phyloP scores from a whole-genome alignment of 2,888 invertebrate genomes.

The Rhyacophila evoluta region DNA sequence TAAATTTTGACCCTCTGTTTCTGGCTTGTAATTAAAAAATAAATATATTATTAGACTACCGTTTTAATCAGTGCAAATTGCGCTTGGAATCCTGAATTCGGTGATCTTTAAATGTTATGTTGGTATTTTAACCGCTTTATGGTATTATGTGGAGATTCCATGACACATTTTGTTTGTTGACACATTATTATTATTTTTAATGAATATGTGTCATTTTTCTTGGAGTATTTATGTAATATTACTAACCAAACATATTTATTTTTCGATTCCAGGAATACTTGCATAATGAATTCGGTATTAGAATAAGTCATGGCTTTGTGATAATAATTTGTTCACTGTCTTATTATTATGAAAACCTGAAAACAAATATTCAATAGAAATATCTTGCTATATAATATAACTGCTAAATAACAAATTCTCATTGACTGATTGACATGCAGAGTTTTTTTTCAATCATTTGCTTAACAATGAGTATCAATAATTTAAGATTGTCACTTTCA shows the following conservation, averaged over 20 bases:
- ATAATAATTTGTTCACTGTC: background rate
- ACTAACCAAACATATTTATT: background rate
- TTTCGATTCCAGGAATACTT: background rate
- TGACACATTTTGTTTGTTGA: background rate
- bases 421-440: background rate
- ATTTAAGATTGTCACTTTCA: background rate
- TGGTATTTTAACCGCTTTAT: background rate
- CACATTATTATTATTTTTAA: background rate
- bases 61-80: background rate
- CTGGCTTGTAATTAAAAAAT: slow-evolving; percentile 14
- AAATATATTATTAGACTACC: background rate
- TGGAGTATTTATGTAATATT: background rate
- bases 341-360: background rate
- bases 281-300: background rate
- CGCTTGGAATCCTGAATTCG: background rate
- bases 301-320: background rate
- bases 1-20: slow-evolving; percentile 12
- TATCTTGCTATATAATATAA: background rate
- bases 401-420: background rate
- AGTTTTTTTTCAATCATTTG: background rate
- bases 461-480: background rate
- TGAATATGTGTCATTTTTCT: background rate
- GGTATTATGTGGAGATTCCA: background rate
- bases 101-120: background rate
- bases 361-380: background rate